Base-by-base conservation (phyloP, 2,113 vertebrate genomes). In the Anas platyrhynchos region DNA sequence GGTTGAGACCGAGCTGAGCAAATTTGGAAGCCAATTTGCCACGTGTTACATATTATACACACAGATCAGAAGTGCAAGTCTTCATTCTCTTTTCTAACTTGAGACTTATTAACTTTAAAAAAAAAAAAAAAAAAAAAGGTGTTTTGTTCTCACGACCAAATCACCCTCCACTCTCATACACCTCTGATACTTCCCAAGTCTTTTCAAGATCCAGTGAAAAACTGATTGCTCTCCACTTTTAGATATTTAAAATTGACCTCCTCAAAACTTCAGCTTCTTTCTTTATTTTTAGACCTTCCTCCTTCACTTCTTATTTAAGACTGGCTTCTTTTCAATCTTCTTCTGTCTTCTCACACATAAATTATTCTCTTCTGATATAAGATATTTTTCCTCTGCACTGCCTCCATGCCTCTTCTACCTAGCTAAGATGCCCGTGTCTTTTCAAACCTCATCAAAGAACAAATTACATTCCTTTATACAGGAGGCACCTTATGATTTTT, bases 281-380 rank as follows among this genome's bases (percentile, higher is more conserved):
- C 16, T 52, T 61, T 66, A 76, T 66, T 94, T 92, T 75, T 83
- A 54, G 16, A 71, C 32, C 34, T 91, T 88, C 86, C 65, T 34
- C 72, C 13, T 78, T 91, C 63, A 38, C 12, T 83, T 87, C 31
- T 77, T 87, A 72, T 52, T 93, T 69, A 69, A 92, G 91, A 89
- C 59, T 36, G 34, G 6, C 29, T 32, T 67, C 27, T 86, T 83
- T 74, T 84, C 86, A 83, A 48, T 66, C 43, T 93, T 11, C 66
- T 91, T 77, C 63, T 13, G 26, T 69, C n/a, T 77, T 59, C 36
- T 73, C n/a, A 83, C 31, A 77, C 0, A 2, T 61, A 89, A 85
- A 89, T 83, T 77, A 88, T 22, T 83, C 52, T 77, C 55, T 83
- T 89, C 32, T 34, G 8, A 58, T 48, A n/a, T 13, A 84, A 84